These are phyloP conservation scores for Heliothis virescens DNA, from an alignment of 1,140 invertebrate species.

Conservation along the genomic window DNA sequence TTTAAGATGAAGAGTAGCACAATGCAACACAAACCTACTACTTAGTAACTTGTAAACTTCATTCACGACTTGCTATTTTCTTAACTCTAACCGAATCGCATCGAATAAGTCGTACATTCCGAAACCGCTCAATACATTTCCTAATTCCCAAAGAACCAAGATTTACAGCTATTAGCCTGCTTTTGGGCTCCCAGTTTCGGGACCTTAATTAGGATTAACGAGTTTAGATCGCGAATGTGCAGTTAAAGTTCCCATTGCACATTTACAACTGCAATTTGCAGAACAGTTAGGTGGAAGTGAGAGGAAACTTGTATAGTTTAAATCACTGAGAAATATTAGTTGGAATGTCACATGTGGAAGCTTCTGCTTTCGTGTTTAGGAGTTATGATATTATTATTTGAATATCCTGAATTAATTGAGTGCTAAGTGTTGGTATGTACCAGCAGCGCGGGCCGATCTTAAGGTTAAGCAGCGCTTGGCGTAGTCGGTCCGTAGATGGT, in stretches of 20 bases:
- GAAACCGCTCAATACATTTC: background rate
- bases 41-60: too few relatives aligned
- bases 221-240: constrained; percentile 33
- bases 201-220: constrained; percentile 33
- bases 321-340: constrained; percentile 30
- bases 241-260: constrained; percentile 40
- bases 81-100: background rate
- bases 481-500: too few relatives aligned
- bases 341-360: background rate
- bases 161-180: constrained; percentile 11
- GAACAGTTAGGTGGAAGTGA: constrained; percentile 23
- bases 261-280: constrained; percentile 37
- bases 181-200: constrained; percentile 14
- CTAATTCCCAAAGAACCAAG: background rate
- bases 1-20: too few relatives aligned
- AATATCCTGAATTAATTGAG: background rate
- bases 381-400: constrained; percentile 1
- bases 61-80: background rate
- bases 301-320: constrained; percentile 25
- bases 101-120: background rate
- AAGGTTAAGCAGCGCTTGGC: too few relatives aligned
- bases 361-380: background rate
- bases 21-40: too few relatives aligned
- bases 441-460: too few relatives aligned
- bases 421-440: too few relatives aligned